Evolutionary conservation across 2,113 vertebrate genomes (phyloP).

Genomic region (Todiramphus saurophagus): DNA sequence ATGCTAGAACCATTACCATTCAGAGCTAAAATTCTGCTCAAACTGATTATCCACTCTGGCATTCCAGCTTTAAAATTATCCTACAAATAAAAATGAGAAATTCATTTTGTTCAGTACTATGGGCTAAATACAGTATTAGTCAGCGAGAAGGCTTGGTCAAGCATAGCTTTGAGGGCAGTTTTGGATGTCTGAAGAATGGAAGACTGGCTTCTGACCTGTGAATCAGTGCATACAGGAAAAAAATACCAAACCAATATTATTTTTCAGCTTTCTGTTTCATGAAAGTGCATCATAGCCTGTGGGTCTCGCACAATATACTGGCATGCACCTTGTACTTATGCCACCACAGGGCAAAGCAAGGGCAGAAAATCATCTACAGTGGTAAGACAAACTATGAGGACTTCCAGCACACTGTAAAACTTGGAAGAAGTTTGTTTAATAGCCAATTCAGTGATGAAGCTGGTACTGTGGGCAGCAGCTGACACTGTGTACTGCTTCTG

Average conservation of each 20-base stretch:
- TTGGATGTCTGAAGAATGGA: neutral
- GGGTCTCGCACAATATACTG: neutral
- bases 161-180: neutral
- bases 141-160: neutral
- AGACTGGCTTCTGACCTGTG: neutral
- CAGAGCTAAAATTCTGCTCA: neutral
- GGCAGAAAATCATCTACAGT: neutral
- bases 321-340: neutral
- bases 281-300: neutral
- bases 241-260: neutral
- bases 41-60: neutral
- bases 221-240: neutral
- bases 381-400: neutral
- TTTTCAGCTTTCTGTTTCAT: neutral
- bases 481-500: neutral
- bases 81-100: neutral
- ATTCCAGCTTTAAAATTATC: constrained; percentile 6
- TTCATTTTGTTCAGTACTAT: neutral
- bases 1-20: neutral
- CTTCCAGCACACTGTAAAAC: neutral
- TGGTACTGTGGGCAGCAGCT: neutral
- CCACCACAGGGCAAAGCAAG: neutral
- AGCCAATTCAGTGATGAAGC: neutral
- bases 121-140: neutral
- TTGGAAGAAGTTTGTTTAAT: neutral